Evolutionary conservation across 2,113 vertebrate genomes (phyloP).

Genomic region (Aythya baeri): DNA sequence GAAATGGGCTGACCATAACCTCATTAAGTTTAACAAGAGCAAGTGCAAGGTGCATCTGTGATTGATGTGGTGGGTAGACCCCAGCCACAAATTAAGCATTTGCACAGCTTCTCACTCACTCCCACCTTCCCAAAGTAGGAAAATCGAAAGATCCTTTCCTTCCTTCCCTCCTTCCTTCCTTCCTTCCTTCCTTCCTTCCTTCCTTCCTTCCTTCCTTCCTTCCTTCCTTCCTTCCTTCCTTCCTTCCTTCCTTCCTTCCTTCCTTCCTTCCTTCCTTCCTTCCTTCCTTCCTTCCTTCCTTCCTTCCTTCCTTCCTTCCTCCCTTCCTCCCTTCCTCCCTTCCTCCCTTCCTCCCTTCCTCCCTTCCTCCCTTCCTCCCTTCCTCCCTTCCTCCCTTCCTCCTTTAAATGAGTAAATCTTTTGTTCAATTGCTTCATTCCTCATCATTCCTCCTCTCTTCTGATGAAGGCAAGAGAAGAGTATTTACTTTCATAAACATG

Average conservation of each 20-base stretch:
- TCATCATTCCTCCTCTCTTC: background rate
- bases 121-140: background rate
- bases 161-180: too few relatives aligned
- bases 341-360: too few relatives aligned
- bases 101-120: background rate
- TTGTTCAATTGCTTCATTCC: background rate
- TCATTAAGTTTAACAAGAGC: background rate
- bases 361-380: background rate
- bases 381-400: background rate
- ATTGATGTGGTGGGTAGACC: background rate
- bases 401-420: background rate
- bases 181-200: background rate
- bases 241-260: too few relatives aligned
- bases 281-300: background rate
- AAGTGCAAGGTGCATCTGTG: background rate
- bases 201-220: background rate
- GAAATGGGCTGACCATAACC: background rate
- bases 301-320: too few relatives aligned
- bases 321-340: too few relatives aligned
- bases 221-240: too few relatives aligned
- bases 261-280: background rate
- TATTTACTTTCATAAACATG: background rate
- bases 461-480: background rate
- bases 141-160: too few relatives aligned
- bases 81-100: background rate